Percentiles rank a stretch among this genome's conserved stretches.
Conservation (phyloP, 2,113 vertebrate genomes). For the Hydrochoerus hydrochaeris region DNA sequence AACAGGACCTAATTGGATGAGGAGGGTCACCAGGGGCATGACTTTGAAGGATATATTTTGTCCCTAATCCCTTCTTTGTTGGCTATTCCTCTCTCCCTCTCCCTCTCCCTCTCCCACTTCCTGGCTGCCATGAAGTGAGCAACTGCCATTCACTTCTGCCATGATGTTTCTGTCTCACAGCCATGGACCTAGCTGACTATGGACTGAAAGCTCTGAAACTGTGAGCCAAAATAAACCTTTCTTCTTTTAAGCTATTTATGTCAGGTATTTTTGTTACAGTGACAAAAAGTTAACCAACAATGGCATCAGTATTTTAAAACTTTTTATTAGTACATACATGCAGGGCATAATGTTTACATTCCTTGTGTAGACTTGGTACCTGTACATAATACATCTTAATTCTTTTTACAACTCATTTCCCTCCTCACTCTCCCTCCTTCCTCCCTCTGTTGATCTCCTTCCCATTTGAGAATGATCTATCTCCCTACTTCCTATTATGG, state of each 20-base stretch:
- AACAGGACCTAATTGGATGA: not conserved
- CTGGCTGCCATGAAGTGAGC: not conserved
- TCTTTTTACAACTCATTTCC: not conserved
- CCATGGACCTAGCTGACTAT: not conserved
- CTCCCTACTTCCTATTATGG: not conserved
- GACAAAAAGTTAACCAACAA: not conserved
- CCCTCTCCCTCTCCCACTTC: too few species aligned
- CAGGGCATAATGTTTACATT: not conserved
- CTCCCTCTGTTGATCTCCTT: not conserved
- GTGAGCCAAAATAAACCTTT: not conserved
- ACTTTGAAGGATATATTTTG: not conserved
- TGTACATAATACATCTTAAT: not conserved
- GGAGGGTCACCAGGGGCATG: not conserved
- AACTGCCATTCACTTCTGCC: not conserved
- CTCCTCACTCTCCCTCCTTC: not conserved
- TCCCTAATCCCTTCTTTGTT: not conserved
- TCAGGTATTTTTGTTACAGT: not conserved
- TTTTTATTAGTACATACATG: not conserved
- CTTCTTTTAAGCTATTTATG: not conserved
- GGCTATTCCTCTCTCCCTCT: not conserved
- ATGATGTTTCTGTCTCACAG: not conserved
- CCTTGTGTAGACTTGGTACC: not conserved
- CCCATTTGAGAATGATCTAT: not conserved
- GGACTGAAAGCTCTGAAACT: not conserved
- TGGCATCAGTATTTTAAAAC: not conserved